phyloP scores from a whole-genome alignment of 2,888 invertebrate genomes.

The Eupeodes latifasciatus region DNA sequence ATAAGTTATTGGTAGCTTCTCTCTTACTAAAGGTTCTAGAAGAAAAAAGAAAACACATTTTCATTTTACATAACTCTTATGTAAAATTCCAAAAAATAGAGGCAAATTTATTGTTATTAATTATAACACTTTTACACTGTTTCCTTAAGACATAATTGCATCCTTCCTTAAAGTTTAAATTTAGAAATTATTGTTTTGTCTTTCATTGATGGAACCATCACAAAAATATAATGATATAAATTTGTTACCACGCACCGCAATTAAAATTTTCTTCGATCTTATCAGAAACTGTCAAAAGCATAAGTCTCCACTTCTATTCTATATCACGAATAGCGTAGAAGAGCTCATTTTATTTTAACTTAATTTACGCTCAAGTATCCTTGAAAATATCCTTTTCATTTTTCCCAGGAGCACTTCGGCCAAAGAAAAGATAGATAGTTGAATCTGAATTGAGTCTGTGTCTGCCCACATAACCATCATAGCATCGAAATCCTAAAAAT shows the following conservation, averaged over 20 bases:
- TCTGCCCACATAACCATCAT: conserved; percentile 31
- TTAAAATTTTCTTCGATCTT: conserved; percentile 53
- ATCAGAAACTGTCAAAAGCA: conserved; percentile 73
- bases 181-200: too few relatives aligned
- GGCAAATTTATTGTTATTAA: too few relatives aligned
- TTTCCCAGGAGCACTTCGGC: conserved; percentile 49
- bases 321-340: background rate
- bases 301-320: conserved; percentile 33
- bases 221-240: background rate
- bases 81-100: too few relatives aligned
- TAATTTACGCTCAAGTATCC: conserved; percentile 72
- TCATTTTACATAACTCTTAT: too few relatives aligned
- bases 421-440: conserved; percentile 10
- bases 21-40: too few relatives aligned
- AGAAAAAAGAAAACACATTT: too few relatives aligned
- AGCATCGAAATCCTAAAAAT: background rate
- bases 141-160: too few relatives aligned
- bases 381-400: conserved; percentile 74
- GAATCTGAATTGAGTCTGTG: conserved; percentile 11
- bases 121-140: too few relatives aligned
- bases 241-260: background rate
- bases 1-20: too few relatives aligned
- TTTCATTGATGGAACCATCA: background rate
- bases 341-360: conserved; percentile 63
- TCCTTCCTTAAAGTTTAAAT: too few relatives aligned